These are phyloP conservation scores for Archaeoteleia sp. DNA, from an alignment of 2,888 invertebrate genomes.

Conservation along the genomic window DNA sequence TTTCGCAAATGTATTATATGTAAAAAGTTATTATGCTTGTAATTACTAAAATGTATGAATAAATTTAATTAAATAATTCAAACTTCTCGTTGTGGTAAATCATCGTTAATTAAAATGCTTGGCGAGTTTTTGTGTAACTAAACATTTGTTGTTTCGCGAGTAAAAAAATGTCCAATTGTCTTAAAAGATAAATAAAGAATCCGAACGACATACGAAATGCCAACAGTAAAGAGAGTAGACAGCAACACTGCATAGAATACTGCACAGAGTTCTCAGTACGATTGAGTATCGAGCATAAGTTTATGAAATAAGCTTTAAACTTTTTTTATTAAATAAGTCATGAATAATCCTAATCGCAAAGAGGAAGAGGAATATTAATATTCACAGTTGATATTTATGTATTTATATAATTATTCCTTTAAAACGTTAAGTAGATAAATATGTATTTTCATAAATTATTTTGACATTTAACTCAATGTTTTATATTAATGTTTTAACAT, in stretches of 20 bases:
- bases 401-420: no score
- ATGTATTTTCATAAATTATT: no score
- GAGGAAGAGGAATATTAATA: no score
- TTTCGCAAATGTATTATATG: background rate
- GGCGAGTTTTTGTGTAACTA: background rate
- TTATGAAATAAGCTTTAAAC: conserved; percentile 32
- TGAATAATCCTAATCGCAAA: conserved; percentile 26
- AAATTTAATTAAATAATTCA: conserved; percentile 5
- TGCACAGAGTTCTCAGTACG: conserved; percentile 32
- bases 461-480: no score
- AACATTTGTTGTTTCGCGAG: background rate
- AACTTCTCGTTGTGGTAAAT: background rate
- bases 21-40: background rate
- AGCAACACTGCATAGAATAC: conserved; percentile 6
- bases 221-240: conserved; percentile 44
- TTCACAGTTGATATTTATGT: no score
- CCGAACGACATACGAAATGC: conserved; percentile 41
- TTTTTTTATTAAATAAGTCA: conserved; percentile 45
- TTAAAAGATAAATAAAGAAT: conserved; percentile 43
- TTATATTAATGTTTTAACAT: no score
- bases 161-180: no score
- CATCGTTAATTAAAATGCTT: conserved; percentile 7
- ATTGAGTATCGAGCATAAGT: conserved; percentile 27
- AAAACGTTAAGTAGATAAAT: no score
- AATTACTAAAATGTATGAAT: background rate